phyloP scores from a whole-genome alignment of 2,797 vertebrate species.

The Sus cebifrons region DNA sequence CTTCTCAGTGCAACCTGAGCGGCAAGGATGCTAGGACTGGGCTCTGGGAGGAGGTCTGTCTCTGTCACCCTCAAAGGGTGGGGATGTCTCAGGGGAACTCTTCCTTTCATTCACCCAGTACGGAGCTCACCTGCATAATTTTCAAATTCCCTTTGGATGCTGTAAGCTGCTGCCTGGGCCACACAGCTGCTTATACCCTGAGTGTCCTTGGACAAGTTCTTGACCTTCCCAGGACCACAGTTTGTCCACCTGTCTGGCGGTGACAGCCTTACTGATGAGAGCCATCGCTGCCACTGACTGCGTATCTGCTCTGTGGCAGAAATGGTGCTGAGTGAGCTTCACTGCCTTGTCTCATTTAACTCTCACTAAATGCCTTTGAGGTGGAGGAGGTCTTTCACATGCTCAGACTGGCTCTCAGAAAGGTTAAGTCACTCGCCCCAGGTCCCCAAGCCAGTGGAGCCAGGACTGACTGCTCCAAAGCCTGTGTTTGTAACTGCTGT shows the following conservation, averaged over 20 bases:
- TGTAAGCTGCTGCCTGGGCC: background rate
- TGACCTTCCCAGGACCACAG: background rate
- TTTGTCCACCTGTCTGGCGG: background rate
- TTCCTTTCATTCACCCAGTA: background rate
- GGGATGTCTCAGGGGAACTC: background rate
- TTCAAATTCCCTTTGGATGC: background rate
- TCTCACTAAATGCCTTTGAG: slow-evolving; percentile 5
- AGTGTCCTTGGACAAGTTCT: slow-evolving; percentile 7
- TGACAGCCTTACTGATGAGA: background rate
- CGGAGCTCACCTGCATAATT: background rate
- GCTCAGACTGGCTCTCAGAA: background rate
- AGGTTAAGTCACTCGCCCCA: slow-evolving; percentile 15
- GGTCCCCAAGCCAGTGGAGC: background rate
- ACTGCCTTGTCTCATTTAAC: background rate
- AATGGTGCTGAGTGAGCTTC: background rate
- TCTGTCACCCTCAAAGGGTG: background rate
- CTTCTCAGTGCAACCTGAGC: background rate
- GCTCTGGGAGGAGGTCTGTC: background rate
- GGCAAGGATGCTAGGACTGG: background rate
- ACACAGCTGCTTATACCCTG: too few species aligned
- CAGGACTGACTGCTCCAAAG: background rate
- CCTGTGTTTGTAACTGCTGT: background rate
- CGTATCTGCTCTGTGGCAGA: background rate
- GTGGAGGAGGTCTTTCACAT: background rate
- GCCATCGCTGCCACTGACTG: background rate